Evolutionary conservation across 2,113 vertebrate genomes (phyloP).

Genomic region (Dipodomys merriami): DNA sequence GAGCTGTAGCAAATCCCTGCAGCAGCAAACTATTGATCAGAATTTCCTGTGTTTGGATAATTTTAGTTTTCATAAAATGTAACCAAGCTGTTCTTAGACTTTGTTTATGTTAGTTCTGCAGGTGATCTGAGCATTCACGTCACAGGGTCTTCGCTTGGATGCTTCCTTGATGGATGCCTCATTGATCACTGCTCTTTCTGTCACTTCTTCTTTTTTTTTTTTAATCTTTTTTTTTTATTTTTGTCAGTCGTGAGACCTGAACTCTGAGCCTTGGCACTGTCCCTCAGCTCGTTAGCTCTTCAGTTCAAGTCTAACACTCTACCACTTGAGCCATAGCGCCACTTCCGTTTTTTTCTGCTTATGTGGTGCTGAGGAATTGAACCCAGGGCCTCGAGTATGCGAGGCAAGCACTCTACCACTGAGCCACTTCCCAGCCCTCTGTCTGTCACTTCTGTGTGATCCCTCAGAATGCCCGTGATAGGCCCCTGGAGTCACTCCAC

Average conservation of each 20-base stretch:
- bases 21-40: slow-evolving; percentile 29
- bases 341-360: no score
- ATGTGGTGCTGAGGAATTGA: no score
- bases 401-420: no score
- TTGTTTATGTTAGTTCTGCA: background rate
- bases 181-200: background rate
- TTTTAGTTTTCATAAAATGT: slow-evolving; percentile 31
- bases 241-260: no score
- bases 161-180: background rate
- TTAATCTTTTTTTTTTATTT: no score
- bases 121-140: background rate
- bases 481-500: background rate
- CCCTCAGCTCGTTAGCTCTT: no score
- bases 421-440: background rate
- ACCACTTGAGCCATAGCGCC: no score
- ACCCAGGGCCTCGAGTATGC: no score
- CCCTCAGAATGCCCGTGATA: background rate
- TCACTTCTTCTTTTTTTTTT: background rate
- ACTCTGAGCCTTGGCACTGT: no score
- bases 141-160: background rate
- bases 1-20: background rate
- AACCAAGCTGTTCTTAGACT: background rate
- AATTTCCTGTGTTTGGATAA: background rate
- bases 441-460: background rate
- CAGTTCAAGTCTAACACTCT: no score